phyloP scores from a whole-genome alignment of 1,140 invertebrate species.

The Anoplophora glabripennis region DNA sequence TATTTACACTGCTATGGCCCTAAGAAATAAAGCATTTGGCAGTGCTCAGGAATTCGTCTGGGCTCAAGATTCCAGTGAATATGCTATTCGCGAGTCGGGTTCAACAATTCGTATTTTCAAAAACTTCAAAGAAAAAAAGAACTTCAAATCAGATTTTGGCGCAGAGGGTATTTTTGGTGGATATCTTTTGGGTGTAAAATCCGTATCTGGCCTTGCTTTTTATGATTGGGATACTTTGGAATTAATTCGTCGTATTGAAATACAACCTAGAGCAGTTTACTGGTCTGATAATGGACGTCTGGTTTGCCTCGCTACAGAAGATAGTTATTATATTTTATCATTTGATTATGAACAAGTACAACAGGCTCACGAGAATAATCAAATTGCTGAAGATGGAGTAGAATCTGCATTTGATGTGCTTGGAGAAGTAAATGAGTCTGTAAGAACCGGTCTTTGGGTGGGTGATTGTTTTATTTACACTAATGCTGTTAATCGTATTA shows the following conservation, averaged over 20 bases:
- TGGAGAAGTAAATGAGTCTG: conserved; percentile 68
- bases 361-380: conserved; percentile 69
- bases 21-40: conserved; percentile 98
- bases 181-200: conserved; percentile 89
- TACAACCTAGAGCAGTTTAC: conserved; percentile 88
- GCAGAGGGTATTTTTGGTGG: conserved; percentile 98
- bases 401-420: conserved; percentile 95
- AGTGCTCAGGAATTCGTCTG: conserved; percentile 98
- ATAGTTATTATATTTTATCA: conserved; percentile 93
- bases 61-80: conserved; percentile 96
- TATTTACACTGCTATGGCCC: conserved; percentile 98
- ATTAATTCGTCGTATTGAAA: conserved; percentile 92
- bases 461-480: conserved; percentile 99
- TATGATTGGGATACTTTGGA: conserved; percentile 97
- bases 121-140: conserved; percentile 96
- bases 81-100: conserved; percentile 84
- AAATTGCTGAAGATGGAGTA: conserved; percentile 89
- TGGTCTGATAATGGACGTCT: conserved; percentile 97
- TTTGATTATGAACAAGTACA: conserved; percentile 78
- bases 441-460: conserved; percentile 97
- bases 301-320: conserved; percentile 92
- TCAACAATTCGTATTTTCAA: conserved; percentile 93
- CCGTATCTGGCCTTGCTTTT: conserved; percentile 86
- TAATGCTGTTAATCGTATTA: conserved; percentile 94
- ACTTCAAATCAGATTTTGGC: conserved; percentile 93